These are phyloP conservation scores for Suricata suricatta DNA, from an alignment of 2,113 vertebrate genomes.

Conservation along the genomic window DNA sequence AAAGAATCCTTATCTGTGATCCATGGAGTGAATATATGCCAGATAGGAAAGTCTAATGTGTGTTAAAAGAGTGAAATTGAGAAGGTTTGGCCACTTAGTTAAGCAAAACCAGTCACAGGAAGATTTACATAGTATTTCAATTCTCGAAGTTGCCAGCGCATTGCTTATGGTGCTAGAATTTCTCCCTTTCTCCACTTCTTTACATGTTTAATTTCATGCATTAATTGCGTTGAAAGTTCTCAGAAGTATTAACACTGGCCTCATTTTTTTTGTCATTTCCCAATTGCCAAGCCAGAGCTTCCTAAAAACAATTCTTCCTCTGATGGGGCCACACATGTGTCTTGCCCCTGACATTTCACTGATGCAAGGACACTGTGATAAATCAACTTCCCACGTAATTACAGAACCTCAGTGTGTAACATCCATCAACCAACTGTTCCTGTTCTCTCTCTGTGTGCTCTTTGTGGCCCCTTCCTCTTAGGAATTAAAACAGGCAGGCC, in stretches of 20 bases:
- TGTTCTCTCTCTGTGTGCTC: neutral
- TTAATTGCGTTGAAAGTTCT: conserved; percentile 71
- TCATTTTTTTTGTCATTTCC: conserved; percentile 45
- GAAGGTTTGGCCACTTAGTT: neutral
- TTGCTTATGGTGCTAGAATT: conserved; percentile 46
- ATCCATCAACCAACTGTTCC: conserved; percentile 68
- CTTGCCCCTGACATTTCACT: conserved; percentile 48
- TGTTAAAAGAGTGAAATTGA: neutral
- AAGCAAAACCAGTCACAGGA: conserved; percentile 16
- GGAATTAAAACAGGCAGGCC: neutral
- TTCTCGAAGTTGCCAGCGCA: conserved; percentile 13
- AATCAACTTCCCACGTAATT: conserved; percentile 77
- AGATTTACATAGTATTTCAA: neutral
- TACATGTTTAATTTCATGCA: conserved; percentile 69
- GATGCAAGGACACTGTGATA: conserved; percentile 73
- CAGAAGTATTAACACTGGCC: conserved; percentile 63
- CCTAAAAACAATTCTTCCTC: conserved; percentile 65
- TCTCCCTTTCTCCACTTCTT: conserved; percentile 58
- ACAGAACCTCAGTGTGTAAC: conserved; percentile 70
- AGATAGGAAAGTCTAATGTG: neutral
- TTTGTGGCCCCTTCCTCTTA: neutral
- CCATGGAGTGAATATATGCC: neutral
- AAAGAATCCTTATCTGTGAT: neutral
- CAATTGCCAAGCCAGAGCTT: conserved; percentile 46
- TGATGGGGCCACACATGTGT: conserved; percentile 57